Conservation (phyloP, 2,113 vertebrate species). For the Lycocorax pyrrhopterus region DNA sequence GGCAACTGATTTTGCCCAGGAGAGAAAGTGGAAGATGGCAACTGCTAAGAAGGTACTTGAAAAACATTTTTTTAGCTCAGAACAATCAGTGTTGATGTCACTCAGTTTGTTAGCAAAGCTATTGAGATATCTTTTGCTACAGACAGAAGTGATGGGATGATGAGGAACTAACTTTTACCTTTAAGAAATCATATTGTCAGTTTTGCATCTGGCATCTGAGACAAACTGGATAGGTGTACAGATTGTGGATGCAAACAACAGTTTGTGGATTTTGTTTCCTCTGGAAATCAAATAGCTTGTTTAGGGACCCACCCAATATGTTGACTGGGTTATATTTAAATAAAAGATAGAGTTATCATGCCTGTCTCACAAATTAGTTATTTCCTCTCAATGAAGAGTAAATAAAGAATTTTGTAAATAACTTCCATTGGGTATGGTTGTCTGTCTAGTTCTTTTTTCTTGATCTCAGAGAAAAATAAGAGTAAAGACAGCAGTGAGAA, state of each 20-base stretch:
- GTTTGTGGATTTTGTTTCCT: background rate
- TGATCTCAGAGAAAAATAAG: background rate
- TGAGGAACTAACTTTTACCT: background rate
- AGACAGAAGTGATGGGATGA: background rate
- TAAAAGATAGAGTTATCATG: background rate
- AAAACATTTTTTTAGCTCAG: background rate
- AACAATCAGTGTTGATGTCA: background rate
- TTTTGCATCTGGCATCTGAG: background rate
- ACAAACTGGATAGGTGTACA: background rate
- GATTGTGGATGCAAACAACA: background rate
- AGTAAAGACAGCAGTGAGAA: background rate
- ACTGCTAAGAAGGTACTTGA: slow-evolving; percentile 90
- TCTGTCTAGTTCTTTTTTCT: background rate
- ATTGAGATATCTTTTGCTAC: background rate
- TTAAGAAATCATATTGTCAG: background rate
- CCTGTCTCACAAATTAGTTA: background rate
- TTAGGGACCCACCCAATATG: background rate
- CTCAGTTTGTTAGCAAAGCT: background rate
- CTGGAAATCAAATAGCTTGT: background rate
- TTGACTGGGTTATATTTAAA: background rate
- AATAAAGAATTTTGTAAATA: background rate
- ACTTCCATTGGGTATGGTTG: background rate
- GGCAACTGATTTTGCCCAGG: slow-evolving; percentile 97
- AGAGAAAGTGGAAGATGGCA: slow-evolving; percentile 95
- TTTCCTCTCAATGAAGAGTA: background rate